Conservation (phyloP, 2,888 invertebrate genomes). For the Ophioninae sp. region DNA sequence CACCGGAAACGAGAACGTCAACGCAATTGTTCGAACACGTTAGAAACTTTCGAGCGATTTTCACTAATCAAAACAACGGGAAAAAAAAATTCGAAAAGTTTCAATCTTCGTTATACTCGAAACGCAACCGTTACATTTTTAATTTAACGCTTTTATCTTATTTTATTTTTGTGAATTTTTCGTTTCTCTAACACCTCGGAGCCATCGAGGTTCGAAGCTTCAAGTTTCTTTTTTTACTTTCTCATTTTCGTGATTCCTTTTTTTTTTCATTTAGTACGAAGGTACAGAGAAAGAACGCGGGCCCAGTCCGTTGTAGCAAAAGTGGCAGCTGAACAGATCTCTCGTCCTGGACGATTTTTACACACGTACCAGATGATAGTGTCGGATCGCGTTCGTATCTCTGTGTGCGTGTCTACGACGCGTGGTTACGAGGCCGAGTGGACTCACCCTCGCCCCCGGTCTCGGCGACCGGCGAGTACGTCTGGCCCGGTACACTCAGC, state of each 20-base stretch:
- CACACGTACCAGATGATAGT: neutral
- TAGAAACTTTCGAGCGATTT: too few species aligned
- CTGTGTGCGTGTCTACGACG: slow-evolving; percentile 13
- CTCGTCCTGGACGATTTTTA: slow-evolving; percentile 55
- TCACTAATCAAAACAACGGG: too few species aligned
- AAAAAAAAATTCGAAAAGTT: too few species aligned
- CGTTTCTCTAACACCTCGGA: too few species aligned
- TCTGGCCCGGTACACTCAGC: slow-evolving; percentile 64
- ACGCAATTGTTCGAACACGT: too few species aligned
- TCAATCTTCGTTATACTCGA: too few species aligned
- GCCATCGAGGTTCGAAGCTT: too few species aligned
- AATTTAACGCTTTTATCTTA: too few species aligned
- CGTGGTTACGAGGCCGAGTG: slow-evolving; percentile 55
- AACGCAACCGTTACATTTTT: too few species aligned
- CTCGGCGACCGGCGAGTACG: slow-evolving; percentile 57
- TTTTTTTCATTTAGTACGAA: neutral
- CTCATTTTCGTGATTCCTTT: neutral
- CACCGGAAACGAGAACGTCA: too few species aligned
- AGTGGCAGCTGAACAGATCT: slow-evolving; percentile 65
- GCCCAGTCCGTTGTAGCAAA: slow-evolving; percentile 25
- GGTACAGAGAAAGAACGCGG: neutral
- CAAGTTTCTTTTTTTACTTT: too few species aligned
- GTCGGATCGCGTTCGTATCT: neutral
- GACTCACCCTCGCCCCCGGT: slow-evolving; percentile 61
- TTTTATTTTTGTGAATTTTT: too few species aligned